Base-by-base conservation (phyloP, 2,888 invertebrate genomes). In the Stenichneumon culpator region DNA sequence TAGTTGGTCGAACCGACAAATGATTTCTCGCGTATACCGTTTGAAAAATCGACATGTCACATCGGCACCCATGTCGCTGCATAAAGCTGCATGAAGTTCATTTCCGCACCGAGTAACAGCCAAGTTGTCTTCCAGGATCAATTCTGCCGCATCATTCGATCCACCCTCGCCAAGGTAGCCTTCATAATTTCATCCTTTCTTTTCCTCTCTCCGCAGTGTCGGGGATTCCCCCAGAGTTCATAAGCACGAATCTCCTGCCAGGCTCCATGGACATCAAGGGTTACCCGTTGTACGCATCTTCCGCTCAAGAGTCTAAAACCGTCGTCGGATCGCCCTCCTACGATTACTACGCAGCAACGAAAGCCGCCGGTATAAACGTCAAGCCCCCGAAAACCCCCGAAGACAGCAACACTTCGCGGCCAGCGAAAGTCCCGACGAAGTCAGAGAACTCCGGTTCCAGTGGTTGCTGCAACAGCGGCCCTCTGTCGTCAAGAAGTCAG, bases 351-450 rank as follows among this genome's bases (percentile, higher is more conserved):
- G 88, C 91, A 25, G 87, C 91, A 2, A 93, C 93, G 60, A 88
- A 91, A 72, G 92, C 94, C 7, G 89, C 91, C 2, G 92, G 92
- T 14, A 94, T 93, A 69, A 93, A 84, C 82, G 89, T 95, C 89
- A 95, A 96, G 90, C 94, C 95, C 14, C 95, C 96, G 5, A 95
- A 95, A 91, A 95, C 95, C 1, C 92, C 94, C 0, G 93, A 94
- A 57, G 93, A 94, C 2, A 90, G 88, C 86, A 90, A 88, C 86
- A 89, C 90, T 74, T 86, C 91, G 6, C 90, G 92, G 7, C 73
- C 83, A 16, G 68, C 74, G 47, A 90, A 93, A 39, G 89, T 93
- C 25, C 82, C 89, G 16, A 92, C 93, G 0, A 94, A 94, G 73
- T 90, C 92, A 3, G 94, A 94, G 79, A 93, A 89, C 88, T 90